Percentiles rank a stretch among this genome's conserved stretches.
Conservation (phyloP, 2,113 vertebrate species). For the Cricetomys ansorgei region DNA sequence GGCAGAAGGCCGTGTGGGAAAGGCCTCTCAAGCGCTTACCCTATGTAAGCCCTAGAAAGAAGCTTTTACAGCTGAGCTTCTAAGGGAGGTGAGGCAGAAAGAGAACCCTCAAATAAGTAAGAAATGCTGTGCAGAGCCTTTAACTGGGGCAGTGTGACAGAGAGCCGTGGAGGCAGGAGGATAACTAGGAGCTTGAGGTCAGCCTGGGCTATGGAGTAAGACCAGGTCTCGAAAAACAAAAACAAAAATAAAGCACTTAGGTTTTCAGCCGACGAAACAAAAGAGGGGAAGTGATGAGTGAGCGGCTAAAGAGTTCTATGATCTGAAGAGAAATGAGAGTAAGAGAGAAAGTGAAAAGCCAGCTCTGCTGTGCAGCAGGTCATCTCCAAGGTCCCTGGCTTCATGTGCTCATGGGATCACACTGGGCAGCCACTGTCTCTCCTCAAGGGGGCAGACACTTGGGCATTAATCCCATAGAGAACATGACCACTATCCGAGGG, state of each 20-base stretch:
- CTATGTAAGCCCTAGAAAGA: not conserved
- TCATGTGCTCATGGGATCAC: not conserved
- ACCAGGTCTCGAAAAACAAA: not conserved
- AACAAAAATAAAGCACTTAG: not conserved
- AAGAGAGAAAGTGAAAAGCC: not conserved
- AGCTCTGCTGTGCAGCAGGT: not conserved
- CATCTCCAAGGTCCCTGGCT: not conserved
- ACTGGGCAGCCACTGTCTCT: rapidly evolving
- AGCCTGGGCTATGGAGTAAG: not conserved
- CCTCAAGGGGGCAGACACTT: not conserved
- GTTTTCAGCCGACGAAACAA: not conserved
- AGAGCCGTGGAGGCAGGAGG: not conserved
- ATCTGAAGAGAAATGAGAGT: not conserved
- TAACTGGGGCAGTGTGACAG: not conserved
- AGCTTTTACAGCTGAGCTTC: not conserved
- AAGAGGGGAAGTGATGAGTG: not conserved
- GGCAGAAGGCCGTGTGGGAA: not conserved
- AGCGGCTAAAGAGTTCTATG: not conserved
- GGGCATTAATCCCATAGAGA: not conserved
- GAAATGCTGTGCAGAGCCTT: not conserved
- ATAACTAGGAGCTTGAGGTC: not conserved
- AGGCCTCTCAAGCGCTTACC: not conserved
- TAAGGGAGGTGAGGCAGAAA: not conserved
- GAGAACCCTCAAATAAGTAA: not conserved
- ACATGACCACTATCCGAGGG: not conserved